Conservation (phyloP, 2,113 vertebrate genomes). For the Oncorhynchus mykiss region DNA sequence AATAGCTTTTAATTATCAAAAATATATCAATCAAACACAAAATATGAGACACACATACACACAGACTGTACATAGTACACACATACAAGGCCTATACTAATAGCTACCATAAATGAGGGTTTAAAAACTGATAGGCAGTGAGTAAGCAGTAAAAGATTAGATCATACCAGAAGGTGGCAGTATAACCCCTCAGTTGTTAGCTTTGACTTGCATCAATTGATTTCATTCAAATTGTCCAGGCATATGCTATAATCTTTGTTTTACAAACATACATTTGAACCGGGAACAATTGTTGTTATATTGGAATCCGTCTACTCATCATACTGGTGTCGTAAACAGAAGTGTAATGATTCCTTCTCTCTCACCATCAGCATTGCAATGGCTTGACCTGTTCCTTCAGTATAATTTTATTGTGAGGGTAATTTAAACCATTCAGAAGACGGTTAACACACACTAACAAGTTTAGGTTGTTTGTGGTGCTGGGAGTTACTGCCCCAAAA, state of each 20-base stretch:
- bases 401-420: background rate
- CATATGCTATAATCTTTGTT: background rate
- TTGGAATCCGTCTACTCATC: background rate
- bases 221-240: background rate
- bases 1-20: no score
- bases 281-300: background rate
- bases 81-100: no score
- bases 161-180: constrained; percentile 56
- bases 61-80: no score
- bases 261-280: background rate
- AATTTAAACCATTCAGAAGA: background rate
- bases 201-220: background rate
- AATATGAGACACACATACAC: no score
- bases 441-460: no score
- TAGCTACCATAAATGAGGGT: no score
- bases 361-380: background rate
- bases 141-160: no score
- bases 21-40: no score
- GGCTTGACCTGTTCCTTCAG: background rate
- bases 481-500: no score
- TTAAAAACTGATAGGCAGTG: no score
- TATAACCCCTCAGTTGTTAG: constrained; percentile 29
- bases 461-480: no score
- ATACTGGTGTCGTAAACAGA: background rate
- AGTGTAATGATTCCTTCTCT: background rate